Evolutionary conservation across 2,888 invertebrate genomes (phyloP).

Genomic region (Drosophila anceps): DNA sequence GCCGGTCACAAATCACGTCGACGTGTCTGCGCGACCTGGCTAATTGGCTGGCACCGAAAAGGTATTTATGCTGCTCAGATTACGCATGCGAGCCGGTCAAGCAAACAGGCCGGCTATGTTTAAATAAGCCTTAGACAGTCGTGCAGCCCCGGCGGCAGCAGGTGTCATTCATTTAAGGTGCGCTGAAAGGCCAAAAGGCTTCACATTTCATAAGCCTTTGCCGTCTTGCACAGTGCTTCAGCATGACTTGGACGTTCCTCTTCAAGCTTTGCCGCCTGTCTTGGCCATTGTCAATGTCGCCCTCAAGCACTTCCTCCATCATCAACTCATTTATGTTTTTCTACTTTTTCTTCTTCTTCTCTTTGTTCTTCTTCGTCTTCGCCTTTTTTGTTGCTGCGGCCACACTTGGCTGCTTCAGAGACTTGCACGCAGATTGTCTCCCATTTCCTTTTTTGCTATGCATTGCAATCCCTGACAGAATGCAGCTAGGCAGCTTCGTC

Average conservation of each 20-base stretch:
- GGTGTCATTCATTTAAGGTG: constrained; percentile 48
- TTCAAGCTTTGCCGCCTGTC: constrained; percentile 47
- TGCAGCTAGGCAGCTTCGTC: constrained; percentile 66
- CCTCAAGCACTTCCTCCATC: constrained; percentile 69
- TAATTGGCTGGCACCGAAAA: constrained; percentile 60
- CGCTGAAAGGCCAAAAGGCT: constrained; percentile 57
- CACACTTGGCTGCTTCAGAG: constrained; percentile 61
- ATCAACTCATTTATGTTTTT: constrained; percentile 62
- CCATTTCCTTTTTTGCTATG: constrained; percentile 49
- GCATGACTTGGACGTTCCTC: constrained; percentile 53
- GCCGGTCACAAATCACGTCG: constrained; percentile 46
- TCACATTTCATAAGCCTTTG: constrained; percentile 75
- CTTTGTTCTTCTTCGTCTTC: neutral
- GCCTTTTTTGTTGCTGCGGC: constrained; percentile 35
- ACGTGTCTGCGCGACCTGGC: constrained; percentile 51
- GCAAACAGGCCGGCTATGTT: constrained; percentile 55
- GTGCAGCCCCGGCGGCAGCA: constrained; percentile 14
- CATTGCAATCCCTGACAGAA: constrained; percentile 63
- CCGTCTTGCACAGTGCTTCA: constrained; percentile 36
- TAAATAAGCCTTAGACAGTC: constrained; percentile 61
- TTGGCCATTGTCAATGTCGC: constrained; percentile 78
- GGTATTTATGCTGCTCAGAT: constrained; percentile 68
- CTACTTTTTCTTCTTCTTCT: constrained; percentile 5
- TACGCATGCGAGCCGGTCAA: constrained; percentile 68
- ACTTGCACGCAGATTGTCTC: constrained; percentile 33